Conservation (phyloP, 1,140 invertebrate species). For the Eulimnadia texana region DNA sequence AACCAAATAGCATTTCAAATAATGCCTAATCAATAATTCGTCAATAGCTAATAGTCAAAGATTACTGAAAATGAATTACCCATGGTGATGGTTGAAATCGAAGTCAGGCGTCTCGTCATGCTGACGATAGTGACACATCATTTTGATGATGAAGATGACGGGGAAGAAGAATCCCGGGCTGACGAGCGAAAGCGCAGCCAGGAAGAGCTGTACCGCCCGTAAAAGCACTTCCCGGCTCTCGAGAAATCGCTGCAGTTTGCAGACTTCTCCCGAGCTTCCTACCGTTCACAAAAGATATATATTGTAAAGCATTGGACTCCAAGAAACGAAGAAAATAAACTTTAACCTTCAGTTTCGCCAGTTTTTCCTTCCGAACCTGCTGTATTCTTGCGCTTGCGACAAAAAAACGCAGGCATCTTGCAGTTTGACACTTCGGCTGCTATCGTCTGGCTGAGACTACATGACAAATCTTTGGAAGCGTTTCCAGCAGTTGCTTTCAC, state of each 20-base stretch:
- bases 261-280: background rate
- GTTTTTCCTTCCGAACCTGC: background rate
- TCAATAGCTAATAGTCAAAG: background rate
- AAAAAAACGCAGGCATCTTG: background rate
- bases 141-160: constrained; percentile 7
- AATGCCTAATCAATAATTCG: background rate
- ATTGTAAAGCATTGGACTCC: no score
- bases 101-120: background rate
- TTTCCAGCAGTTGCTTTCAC: no score
- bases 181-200: constrained; percentile 4
- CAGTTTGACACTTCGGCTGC: background rate
- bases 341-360: background rate
- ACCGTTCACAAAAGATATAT: background rate
- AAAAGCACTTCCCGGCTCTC: constrained; percentile 8
- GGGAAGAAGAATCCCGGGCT: constrained; percentile 13
- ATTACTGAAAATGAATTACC: background rate
- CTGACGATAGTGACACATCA: constrained; percentile 7
- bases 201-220: constrained; percentile 1
- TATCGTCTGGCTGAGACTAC: background rate
- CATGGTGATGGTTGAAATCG: background rate
- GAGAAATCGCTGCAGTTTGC: constrained; percentile 13
- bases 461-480: background rate
- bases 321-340: no score
- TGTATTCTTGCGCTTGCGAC: constrained; percentile 3
- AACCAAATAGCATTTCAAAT: background rate